Percentiles rank a stretch among this genome's conserved stretches.
Evolutionary conservation across 2,113 vertebrate species (phyloP).

Genomic region (Pheucticus melanocephalus): DNA sequence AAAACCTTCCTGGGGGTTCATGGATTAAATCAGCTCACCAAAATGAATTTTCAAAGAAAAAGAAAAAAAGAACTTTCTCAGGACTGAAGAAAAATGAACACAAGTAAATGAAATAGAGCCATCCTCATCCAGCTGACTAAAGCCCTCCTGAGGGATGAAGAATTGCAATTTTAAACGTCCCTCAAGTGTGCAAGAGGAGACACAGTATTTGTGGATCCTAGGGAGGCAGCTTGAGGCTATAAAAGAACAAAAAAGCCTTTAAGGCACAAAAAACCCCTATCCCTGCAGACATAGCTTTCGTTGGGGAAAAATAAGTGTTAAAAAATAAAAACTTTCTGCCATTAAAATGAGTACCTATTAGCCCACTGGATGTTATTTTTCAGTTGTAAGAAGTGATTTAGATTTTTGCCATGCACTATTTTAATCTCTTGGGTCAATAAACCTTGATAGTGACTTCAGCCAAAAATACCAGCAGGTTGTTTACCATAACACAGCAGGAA

Average conservation of each 20-base stretch:
- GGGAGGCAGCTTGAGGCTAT: conserved; percentile 38
- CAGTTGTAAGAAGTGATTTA: neutral
- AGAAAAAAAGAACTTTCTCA: neutral
- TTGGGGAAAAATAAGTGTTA: conserved; percentile 8
- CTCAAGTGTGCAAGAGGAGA: conserved; percentile 41
- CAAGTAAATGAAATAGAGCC: conserved; percentile 50
- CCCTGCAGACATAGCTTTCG: neutral
- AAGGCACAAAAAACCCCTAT: neutral
- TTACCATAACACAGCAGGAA: conserved; percentile 7
- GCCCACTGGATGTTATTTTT: neutral
- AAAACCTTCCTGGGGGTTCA: conserved; percentile 51
- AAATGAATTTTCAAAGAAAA: neutral
- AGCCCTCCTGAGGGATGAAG: conserved; percentile 54
- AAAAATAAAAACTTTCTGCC: neutral
- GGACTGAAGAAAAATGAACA: neutral
- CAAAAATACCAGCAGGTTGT: neutral
- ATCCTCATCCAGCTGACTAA: conserved; percentile 30
- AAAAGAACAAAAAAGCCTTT: conserved; percentile 57
- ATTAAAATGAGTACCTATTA: neutral
- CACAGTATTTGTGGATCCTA: conserved; percentile 29
- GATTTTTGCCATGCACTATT: neutral
- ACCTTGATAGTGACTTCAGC: neutral
- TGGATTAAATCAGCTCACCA: conserved; percentile 62
- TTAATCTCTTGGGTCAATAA: conserved; percentile 29
- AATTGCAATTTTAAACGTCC: conserved; percentile 44